phyloP scores from a whole-genome alignment of 2,113 vertebrate species.

The Lota lota region DNA sequence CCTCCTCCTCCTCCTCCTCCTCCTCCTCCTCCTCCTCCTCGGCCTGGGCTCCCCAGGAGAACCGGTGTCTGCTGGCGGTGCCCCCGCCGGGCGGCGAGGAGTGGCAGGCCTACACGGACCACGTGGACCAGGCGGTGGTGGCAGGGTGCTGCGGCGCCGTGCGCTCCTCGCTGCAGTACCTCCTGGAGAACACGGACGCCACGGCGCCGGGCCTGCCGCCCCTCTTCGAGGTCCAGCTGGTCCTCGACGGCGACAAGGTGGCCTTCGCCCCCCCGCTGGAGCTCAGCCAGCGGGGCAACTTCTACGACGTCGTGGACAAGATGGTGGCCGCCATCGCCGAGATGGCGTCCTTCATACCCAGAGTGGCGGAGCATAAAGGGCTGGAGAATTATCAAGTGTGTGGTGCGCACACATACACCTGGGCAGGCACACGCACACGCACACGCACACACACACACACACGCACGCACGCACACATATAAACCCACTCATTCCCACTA shows the following conservation, averaged over 20 bases:
- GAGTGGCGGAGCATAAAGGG: conserved; percentile 67
- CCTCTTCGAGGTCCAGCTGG: conserved; percentile 78
- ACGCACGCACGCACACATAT: too few relatives aligned
- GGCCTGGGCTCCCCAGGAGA: conserved; percentile 63
- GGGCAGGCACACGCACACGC: neutral
- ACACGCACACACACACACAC: too few relatives aligned
- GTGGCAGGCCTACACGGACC: conserved; percentile 75
- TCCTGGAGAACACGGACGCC: conserved; percentile 76
- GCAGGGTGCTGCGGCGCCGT: conserved; percentile 73
- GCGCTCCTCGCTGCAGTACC: conserved; percentile 77
- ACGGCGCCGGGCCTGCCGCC: conserved; percentile 50
- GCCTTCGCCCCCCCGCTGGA: conserved; percentile 75
- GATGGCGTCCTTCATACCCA: conserved; percentile 67
- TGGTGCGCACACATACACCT: neutral
- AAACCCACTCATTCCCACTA: too few relatives aligned
- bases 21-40: neutral
- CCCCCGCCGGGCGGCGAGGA: conserved; percentile 68
- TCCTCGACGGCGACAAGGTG: conserved; percentile 67
- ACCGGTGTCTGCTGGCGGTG: conserved; percentile 73
- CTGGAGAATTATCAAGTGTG: conserved; percentile 71
- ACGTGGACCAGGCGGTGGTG: conserved; percentile 75
- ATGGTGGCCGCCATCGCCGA: conserved; percentile 72
- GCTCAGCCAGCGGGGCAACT: conserved; percentile 69
- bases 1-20: too few relatives aligned
- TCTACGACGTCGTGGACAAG: conserved; percentile 67